phyloP scores from a whole-genome alignment of 2,113 vertebrate species.

The Halcyon malimbica region DNA sequence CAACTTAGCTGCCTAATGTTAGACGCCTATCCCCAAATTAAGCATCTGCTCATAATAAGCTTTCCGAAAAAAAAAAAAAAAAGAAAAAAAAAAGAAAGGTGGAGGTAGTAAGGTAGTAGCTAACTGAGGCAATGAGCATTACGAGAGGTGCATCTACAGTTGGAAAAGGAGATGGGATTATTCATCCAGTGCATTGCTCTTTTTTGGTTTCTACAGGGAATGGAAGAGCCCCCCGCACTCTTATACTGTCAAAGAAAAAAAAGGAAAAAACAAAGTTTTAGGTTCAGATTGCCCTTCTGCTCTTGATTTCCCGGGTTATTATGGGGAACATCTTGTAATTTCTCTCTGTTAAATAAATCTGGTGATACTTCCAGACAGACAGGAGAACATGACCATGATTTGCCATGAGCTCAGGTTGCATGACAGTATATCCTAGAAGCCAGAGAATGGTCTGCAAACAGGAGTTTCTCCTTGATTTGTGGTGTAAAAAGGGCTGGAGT shows the following conservation, averaged over 20 bases:
- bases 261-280: not conserved
- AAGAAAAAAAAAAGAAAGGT: not conserved
- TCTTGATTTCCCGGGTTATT: not conserved
- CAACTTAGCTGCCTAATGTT: slow-evolving; percentile 49
- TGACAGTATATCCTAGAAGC: not conserved
- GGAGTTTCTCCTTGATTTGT: not conserved
- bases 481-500: not conserved
- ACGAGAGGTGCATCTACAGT: not conserved
- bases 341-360: not conserved
- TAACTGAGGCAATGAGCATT: not conserved
- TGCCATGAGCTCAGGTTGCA: not conserved
- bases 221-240: not conserved
- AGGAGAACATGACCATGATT: not conserved
- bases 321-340: not conserved
- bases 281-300: not conserved
- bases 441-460: not conserved
- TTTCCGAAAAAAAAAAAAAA: too few relatives aligned
- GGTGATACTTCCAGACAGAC: not conserved
- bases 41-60: not conserved
- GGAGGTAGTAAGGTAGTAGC: not conserved
- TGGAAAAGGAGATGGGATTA: not conserved
- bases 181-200: not conserved
- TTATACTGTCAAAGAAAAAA: not conserved
- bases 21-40: slow-evolving; percentile 42
- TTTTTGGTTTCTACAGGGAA: not conserved